Conservation (phyloP, 2,113 vertebrate genomes). For the Bettongia penicillata region DNA sequence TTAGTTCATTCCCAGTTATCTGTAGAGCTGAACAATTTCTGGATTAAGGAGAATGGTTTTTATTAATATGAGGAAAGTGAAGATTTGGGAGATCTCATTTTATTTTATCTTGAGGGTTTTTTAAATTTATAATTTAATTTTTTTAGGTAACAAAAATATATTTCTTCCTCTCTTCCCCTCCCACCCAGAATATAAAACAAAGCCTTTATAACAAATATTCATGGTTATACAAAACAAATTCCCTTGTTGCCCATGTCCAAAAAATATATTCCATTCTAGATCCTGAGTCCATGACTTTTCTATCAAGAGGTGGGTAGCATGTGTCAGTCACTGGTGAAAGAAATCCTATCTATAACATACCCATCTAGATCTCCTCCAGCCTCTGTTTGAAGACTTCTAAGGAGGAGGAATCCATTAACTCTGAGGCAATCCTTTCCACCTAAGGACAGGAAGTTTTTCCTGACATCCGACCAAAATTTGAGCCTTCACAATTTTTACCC, state of each 20-base stretch:
- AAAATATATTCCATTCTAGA: neutral
- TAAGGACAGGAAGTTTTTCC: neutral
- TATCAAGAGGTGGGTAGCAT: neutral
- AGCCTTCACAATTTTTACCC: neutral
- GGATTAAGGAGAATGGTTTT: neutral
- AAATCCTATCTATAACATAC: neutral
- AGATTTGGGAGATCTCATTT: neutral
- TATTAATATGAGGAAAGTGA: neutral
- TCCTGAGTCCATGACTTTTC: neutral
- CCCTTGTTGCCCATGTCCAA: neutral
- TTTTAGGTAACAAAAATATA: neutral
- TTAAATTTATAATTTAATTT: neutral
- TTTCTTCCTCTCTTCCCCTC: neutral
- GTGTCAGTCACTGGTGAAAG: neutral
- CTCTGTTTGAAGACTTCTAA: neutral
- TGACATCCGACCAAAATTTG: neutral
- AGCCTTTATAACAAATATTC: neutral
- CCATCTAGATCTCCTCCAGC: neutral
- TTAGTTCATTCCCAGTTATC: neutral
- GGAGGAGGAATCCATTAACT: neutral
- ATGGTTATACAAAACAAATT: neutral
- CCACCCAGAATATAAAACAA: neutral
- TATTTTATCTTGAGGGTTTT: neutral
- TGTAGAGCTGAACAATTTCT: neutral
- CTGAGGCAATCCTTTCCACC: no score